These are phyloP conservation scores for Sternotherus odoratus DNA, from an alignment of 2,797 vertebrate species.

Conservation along the genomic window DNA sequence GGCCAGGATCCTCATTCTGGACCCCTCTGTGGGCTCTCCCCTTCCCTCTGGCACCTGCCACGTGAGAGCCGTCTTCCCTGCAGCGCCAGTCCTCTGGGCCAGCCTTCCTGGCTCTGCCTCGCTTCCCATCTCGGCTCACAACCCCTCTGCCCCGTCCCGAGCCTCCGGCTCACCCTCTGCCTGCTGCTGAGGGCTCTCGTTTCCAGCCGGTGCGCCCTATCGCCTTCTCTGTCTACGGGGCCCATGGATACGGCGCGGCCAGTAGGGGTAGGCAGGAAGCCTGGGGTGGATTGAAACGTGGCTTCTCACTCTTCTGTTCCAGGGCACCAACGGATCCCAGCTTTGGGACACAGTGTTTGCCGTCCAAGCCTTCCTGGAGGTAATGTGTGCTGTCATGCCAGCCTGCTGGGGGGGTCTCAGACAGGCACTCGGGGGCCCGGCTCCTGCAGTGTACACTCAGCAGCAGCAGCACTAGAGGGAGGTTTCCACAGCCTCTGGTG, in stretches of 20 bases:
- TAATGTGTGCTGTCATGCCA: conserved; percentile 58
- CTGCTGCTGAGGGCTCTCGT: too few species aligned
- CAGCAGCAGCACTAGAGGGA: too few species aligned
- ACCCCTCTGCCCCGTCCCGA: too few species aligned
- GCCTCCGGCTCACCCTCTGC: too few species aligned
- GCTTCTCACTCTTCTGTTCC: conserved; percentile 9
- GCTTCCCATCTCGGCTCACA: too few species aligned
- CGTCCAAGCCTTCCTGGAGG: conserved; percentile 94
- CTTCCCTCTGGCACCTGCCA: background rate
- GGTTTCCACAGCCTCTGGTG: background rate
- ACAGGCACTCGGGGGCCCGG: background rate
- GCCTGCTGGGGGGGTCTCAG: background rate
- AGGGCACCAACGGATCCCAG: conserved; percentile 98
- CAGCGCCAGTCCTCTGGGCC: background rate
- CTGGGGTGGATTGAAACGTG: background rate
- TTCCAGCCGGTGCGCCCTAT: too few species aligned
- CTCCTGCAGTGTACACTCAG: background rate
- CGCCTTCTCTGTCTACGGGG: too few species aligned
- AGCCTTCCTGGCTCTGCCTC: background rate
- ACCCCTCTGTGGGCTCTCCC: background rate
- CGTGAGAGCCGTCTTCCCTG: background rate
- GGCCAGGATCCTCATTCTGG: background rate
- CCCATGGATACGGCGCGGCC: too few species aligned
- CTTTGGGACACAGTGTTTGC: conserved; percentile 96
- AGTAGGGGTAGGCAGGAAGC: too few species aligned